Evolutionary conservation across 2,797 vertebrate genomes (phyloP).

Genomic region (Lemur catta): DNA sequence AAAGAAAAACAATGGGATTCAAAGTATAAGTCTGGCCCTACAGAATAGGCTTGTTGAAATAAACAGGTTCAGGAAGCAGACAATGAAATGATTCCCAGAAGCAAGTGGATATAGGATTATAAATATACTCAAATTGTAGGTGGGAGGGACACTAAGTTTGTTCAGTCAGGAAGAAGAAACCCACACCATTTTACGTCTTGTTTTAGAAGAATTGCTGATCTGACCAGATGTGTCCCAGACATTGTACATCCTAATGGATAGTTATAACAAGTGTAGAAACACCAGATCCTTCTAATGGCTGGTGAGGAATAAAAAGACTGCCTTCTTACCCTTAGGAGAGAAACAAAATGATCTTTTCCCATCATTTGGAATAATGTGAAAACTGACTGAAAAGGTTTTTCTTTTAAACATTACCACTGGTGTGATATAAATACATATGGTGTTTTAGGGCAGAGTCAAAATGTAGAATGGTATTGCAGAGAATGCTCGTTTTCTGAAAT

Average conservation of each 20-base stretch:
- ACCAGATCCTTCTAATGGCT: neutral
- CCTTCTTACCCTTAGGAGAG: neutral
- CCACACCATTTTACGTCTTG: neutral
- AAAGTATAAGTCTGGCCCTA: neutral
- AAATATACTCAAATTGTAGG: neutral
- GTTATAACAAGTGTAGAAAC: neutral
- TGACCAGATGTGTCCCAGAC: neutral
- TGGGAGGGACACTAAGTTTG: neutral
- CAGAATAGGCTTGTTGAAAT: neutral
- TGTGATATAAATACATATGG: conserved; percentile 75
- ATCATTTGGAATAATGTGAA: conserved; percentile 68
- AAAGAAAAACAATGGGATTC: neutral
- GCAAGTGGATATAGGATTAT: neutral
- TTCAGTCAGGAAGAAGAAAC: neutral
- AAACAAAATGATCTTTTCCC: conserved; percentile 48
- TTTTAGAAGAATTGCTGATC: neutral
- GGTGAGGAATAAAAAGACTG: neutral
- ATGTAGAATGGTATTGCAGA: neutral
- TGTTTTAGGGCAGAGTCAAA: conserved; percentile 29
- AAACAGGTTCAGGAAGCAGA: neutral
- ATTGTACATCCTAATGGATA: neutral
- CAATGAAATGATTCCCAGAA: neutral
- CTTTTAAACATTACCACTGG: conserved; percentile 51
- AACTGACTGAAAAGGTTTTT: conserved; percentile 60
- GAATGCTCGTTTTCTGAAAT: conserved; percentile 25